These are phyloP conservation scores for Pseudachorutes palmiensis DNA, from an alignment of 1,140 invertebrate species.

Conservation along the genomic window DNA sequence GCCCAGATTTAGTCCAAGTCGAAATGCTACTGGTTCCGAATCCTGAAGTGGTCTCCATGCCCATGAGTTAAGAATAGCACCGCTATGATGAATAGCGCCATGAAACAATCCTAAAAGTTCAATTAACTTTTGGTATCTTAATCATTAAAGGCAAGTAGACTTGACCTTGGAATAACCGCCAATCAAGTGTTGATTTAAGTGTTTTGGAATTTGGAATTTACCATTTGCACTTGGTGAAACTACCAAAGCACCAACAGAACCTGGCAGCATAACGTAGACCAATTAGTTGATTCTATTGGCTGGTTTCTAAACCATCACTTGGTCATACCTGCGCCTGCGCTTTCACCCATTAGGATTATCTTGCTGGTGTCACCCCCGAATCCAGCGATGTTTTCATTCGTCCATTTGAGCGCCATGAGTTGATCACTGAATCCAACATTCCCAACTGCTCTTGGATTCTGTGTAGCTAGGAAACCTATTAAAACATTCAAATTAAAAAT, in stretches of 20 bases:
- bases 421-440: slow-evolving; percentile 6
- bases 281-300: background rate
- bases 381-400: slow-evolving; percentile 15
- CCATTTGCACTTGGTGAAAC: background rate
- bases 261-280: background rate
- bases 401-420: slow-evolving; percentile 11
- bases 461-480: background rate
- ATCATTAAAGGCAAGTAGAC: background rate
- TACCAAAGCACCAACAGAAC: background rate
- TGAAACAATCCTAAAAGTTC: slow-evolving; percentile 41
- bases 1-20: background rate
- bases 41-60: slow-evolving; percentile 30
- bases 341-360: slow-evolving; percentile 14
- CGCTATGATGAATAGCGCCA: slow-evolving; percentile 43
- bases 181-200: background rate
- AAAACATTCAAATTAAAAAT: background rate
- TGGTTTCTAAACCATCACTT: background rate
- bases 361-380: slow-evolving; percentile 14
- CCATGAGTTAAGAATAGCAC: slow-evolving; percentile 49
- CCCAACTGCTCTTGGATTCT: background rate
- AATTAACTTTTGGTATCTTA: background rate
- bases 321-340: slow-evolving; percentile 3
- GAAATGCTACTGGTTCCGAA: background rate
- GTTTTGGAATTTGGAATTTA: background rate
- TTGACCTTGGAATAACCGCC: background rate